Evolutionary conservation across 1,140 invertebrate species (phyloP), one percentile per base, ranked within the genome.

Genomic region (Triops longicaudatus): DNA sequence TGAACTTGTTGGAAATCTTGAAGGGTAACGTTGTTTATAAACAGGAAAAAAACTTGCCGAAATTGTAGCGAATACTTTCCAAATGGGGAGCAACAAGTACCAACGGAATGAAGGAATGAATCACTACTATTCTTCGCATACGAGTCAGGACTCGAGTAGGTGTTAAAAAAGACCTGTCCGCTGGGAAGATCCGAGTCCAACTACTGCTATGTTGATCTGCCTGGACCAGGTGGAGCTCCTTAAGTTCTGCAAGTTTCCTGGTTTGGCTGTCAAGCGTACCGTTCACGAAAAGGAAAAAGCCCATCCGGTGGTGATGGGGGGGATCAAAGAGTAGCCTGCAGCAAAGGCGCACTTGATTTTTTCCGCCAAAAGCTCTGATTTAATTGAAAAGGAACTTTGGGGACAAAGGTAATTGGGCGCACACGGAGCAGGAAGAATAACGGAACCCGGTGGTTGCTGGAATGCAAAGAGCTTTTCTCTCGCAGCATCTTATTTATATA

Each of bases 171-270:
- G 50, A 63, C 50, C 50, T 63, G 6, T 63, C 50, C 17, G 22
- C 50, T 63, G 5, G n/a, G 50, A 63, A 63, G 50, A 63, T n/a
- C 50, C 14, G n/a, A 22, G 50, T 63, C 50, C 50, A 63, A 63
- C 50, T 63, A 63, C 50, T 63, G 50, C 14, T 14, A 63, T 2
- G n/a, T 63, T 6, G 2, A 22, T 63, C 14, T 63, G 17, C 50
- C 50, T 63, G 50, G n/a, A 63, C 50, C 50, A 63, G 50, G 50
- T 63, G 50, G 50, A 63, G 50, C 50, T n/a, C 50, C 22, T 63
- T 17, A 63, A n/a, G 50, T 63, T 63, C 50, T 22, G 50, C 50
- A 63, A 17, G 50, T 63, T 22, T 63, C 50, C 50, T 63, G 50
- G 50, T 22, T 63, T n/a, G 22, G 50, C 22, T 63, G 17, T 63